Conservation (phyloP, 2,888 invertebrate genomes). For the Xestia rhomboidea region DNA sequence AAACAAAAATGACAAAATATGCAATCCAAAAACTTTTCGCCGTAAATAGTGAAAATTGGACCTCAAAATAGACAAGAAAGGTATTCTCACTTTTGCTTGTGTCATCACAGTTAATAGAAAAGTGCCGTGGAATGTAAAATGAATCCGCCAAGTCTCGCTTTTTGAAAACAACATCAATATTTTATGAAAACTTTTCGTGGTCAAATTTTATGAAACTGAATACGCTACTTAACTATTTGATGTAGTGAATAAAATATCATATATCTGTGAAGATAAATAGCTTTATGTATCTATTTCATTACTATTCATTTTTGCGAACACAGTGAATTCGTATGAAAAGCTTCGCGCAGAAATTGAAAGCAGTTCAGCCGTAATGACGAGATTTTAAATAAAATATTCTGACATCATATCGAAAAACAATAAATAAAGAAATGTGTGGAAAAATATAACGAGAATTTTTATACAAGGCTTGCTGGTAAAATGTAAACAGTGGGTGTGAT, state of each 20-base stretch:
- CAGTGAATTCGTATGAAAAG: constrained; percentile 1
- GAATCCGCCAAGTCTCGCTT: constrained; percentile 33
- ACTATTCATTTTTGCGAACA: background rate
- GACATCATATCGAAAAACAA: constrained; percentile 13
- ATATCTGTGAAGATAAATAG: background rate
- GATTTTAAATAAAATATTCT: constrained; percentile 15
- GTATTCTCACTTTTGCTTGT: constrained; percentile 28
- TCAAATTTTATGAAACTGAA: constrained; percentile 25
- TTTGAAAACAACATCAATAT: constrained; percentile 44
- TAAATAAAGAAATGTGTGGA: constrained; percentile 5
- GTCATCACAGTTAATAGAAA: constrained; percentile 47
- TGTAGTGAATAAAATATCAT: constrained; percentile 15
- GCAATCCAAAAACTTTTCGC: background rate
- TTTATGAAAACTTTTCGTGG: constrained; percentile 35
- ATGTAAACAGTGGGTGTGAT: background rate
- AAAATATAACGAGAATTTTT: background rate
- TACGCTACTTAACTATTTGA: constrained; percentile 31
- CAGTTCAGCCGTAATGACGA: constrained; percentile 3
- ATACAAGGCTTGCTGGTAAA: background rate
- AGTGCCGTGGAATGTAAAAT: constrained; percentile 48
- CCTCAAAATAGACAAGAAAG: constrained; percentile 14
- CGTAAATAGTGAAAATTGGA: background rate
- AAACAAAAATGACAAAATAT: background rate
- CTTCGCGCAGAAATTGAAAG: background rate
- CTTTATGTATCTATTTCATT: constrained; percentile 2